phyloP scores from a whole-genome alignment of 2,797 vertebrate genomes.

The Bufotes viridis region DNA sequence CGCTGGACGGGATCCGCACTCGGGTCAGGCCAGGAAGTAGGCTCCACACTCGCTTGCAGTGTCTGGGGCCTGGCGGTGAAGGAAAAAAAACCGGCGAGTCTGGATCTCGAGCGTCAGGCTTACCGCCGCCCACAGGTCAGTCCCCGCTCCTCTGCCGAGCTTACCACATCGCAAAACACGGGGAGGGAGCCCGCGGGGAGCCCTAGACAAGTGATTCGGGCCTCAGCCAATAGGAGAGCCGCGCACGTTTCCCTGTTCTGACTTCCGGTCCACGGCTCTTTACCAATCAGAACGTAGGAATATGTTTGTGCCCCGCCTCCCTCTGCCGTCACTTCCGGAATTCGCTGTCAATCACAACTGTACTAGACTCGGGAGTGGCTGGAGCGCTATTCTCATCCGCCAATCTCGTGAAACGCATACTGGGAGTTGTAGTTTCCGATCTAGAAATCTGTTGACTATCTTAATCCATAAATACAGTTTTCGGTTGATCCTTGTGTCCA shows the following conservation, averaged over 20 bases:
- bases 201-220: conserved; percentile 42
- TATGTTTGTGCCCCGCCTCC: neutral
- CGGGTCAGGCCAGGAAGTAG: neutral
- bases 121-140: neutral
- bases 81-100: no score
- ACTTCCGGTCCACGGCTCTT: conserved; percentile 19
- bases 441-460: no score
- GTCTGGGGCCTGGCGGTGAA: neutral
- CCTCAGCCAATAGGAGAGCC: conserved; percentile 57
- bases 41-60: no score
- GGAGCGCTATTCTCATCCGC: neutral
- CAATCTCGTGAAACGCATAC: neutral
- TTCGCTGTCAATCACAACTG: neutral
- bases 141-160: neutral
- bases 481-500: no score
- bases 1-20: neutral
- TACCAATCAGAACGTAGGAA: conserved; percentile 14
- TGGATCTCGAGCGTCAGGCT: neutral
- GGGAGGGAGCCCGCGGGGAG: neutral
- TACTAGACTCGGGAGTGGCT: neutral
- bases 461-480: no score
- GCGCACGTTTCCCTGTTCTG: conserved; percentile 46
- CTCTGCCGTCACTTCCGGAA: neutral
- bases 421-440: neutral
- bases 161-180: neutral